Conservation (phyloP, 2,888 invertebrate genomes). For the Galeopsomyia nigrocyanea region DNA sequence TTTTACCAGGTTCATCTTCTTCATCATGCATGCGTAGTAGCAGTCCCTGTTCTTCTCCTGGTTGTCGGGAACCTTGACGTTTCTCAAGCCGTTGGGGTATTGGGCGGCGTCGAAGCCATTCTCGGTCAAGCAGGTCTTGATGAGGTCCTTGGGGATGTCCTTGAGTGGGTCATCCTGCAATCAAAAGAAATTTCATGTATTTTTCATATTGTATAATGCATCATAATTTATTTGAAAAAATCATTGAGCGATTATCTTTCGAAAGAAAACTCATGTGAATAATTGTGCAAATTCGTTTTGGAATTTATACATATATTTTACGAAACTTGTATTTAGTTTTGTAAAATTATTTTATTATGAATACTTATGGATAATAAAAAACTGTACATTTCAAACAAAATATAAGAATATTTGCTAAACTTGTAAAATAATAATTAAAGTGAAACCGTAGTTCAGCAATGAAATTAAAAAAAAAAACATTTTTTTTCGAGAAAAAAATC, state of each 20-base stretch:
- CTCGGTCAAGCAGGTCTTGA: conserved; percentile 40
- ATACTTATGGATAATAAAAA: neutral
- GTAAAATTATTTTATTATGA: neutral
- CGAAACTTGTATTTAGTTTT: neutral
- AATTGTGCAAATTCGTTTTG: too few species aligned
- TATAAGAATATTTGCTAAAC: too few species aligned
- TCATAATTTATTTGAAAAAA: too few species aligned
- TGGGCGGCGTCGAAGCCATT: conserved; percentile 45
- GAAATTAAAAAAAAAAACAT: neutral
- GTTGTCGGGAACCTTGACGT: conserved; percentile 39
- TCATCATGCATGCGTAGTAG: conserved; percentile 54
- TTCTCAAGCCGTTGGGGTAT: conserved; percentile 41
- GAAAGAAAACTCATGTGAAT: too few species aligned
- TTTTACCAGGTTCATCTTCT: conserved; percentile 53
- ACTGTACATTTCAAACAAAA: too few species aligned
- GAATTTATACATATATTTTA: too few species aligned
- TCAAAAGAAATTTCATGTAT: neutral
- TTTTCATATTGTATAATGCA: too few species aligned
- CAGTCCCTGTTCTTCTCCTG: conserved; percentile 47
- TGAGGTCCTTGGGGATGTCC: conserved; percentile 37
- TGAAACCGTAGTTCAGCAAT: neutral
- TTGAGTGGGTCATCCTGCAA: conserved; percentile 44
- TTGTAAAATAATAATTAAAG: too few species aligned
- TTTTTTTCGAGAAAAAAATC: neutral
- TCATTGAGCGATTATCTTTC: too few species aligned